Conservation (phyloP, 2,888 invertebrate species). For the Aspidiotus rigidus region DNA sequence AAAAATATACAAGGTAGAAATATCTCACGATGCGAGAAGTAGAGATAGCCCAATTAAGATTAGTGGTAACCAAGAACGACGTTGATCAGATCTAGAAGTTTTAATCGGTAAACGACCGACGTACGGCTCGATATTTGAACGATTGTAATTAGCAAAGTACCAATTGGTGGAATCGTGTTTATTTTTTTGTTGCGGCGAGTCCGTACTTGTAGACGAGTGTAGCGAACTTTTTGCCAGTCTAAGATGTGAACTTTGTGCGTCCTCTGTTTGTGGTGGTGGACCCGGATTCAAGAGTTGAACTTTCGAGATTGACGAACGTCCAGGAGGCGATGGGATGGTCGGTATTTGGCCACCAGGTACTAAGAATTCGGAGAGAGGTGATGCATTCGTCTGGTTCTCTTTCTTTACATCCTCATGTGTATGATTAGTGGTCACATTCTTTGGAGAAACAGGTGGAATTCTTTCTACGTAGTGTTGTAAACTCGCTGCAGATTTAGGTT, state of each 20-base stretch:
- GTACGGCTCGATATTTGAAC: slow-evolving; percentile 49
- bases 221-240: slow-evolving; percentile 36
- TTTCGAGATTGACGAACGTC: slow-evolving; percentile 18
- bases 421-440: background rate
- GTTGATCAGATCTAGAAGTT: slow-evolving; percentile 29
- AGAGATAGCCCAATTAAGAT: slow-evolving; percentile 24
- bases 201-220: slow-evolving; percentile 22
- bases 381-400: slow-evolving; percentile 38
- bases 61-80: slow-evolving; percentile 29
- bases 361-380: slow-evolving; percentile 54
- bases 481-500: too few species aligned
- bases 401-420: slow-evolving; percentile 21
- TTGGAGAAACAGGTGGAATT: background rate
- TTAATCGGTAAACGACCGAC: slow-evolving; percentile 40
- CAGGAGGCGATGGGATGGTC: slow-evolving; percentile 11
- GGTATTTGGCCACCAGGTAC: slow-evolving; percentile 52
- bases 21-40: slow-evolving; percentile 11
- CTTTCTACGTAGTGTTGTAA: too few species aligned
- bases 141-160: slow-evolving; percentile 80
- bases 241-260: slow-evolving; percentile 39
- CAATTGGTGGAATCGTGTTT: slow-evolving; percentile 44
- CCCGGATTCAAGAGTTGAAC: slow-evolving; percentile 44
- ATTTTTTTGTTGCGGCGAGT: background rate
- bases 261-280: slow-evolving; percentile 39
- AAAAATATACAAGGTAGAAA: slow-evolving; percentile 14